Percentiles rank a stretch among this genome's conserved stretches.
These are phyloP conservation scores for Antheraea pernyi DNA, from an alignment of 1,140 invertebrate species.

Conservation along the genomic window DNA sequence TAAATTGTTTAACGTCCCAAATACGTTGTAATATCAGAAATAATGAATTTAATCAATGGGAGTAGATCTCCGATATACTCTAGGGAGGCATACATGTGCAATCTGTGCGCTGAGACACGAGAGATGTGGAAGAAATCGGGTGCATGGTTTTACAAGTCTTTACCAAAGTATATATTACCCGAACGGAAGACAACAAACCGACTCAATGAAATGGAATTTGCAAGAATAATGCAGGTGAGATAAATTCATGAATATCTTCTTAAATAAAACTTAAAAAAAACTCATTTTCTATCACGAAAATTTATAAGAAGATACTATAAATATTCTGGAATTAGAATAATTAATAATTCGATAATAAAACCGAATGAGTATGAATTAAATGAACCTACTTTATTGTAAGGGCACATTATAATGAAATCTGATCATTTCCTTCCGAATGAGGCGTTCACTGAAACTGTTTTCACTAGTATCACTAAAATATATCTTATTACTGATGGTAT, in stretches of 20 bases:
- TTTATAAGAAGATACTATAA: too few relatives aligned
- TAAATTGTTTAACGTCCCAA: too few relatives aligned
- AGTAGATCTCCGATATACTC: conserved; percentile 54
- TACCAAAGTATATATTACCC: conserved; percentile 89
- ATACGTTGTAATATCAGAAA: background rate
- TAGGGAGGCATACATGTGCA: conserved; percentile 92
- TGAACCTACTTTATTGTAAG: background rate
- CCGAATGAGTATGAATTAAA: background rate
- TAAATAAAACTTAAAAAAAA: background rate
- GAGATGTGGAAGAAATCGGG: conserved; percentile 99
- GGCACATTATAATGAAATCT: background rate
- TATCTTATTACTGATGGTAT: background rate
- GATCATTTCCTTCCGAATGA: background rate
- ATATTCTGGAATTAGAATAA: too few relatives aligned
- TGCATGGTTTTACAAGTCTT: conserved; percentile 96
- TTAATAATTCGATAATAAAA: too few relatives aligned
- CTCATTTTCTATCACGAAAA: background rate
- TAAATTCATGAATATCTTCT: background rate
- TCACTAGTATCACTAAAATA: background rate
- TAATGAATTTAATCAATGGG: background rate
- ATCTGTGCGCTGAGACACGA: conserved; percentile 96
- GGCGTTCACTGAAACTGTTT: background rate
- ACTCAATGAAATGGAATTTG: conserved; percentile 56
- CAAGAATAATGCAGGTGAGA: conserved; percentile 54
- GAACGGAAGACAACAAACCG: conserved; percentile 74